Base-by-base conservation (phyloP, 2,888 invertebrate species). In the Yponomeuta evonymella region DNA sequence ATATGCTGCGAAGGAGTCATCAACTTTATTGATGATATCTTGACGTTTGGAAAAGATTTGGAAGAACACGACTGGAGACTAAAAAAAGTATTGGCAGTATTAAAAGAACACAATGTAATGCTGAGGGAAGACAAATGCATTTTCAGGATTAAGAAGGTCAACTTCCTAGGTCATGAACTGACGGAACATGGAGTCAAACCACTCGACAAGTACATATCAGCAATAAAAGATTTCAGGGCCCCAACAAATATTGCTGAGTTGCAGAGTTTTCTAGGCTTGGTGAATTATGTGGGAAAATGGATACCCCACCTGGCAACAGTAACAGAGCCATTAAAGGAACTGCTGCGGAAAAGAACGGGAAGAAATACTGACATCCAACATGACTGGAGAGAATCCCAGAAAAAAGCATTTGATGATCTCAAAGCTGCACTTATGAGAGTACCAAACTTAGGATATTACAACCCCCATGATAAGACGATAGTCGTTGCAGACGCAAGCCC, bases 401-500 rank as follows among this genome's bases (percentile, higher is more conserved):
- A 70, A 30, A 70, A 48, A 4, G 65, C 66, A n/a, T 70, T 70
- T 70, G 23, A 66, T 48, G 51, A 70, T 29, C 33, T 70, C 6
- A 70, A 70, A 65, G 64, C 51, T 12, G 66, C 51, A 12, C 66
- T 66, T 29, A 66, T 48, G n/a, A 70, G 66, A n/a, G 30, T 70
- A 48, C 65, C 48, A 66, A 64, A 48, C 10, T 51, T 70, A 29
- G 70, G 70, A 11, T 70, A 66, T 29, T 70, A 70, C 66, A 66
- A 70, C 23, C 70, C 70, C 9, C 10, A 48, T 29, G 70, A 70
- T 65, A 72, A 65, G 29, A 70, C 58, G n/a, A 10, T 63, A 63
- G 69, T 71, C 48, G 67, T 48, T 58, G 72, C 71, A 71, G 76
- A 76, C 48, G 78, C 77, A 1, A 23, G 23, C 23, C 23, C 23